These are phyloP conservation scores for Isotomurus palustris DNA, from an alignment of 2,888 invertebrate species.

Conservation along the genomic window DNA sequence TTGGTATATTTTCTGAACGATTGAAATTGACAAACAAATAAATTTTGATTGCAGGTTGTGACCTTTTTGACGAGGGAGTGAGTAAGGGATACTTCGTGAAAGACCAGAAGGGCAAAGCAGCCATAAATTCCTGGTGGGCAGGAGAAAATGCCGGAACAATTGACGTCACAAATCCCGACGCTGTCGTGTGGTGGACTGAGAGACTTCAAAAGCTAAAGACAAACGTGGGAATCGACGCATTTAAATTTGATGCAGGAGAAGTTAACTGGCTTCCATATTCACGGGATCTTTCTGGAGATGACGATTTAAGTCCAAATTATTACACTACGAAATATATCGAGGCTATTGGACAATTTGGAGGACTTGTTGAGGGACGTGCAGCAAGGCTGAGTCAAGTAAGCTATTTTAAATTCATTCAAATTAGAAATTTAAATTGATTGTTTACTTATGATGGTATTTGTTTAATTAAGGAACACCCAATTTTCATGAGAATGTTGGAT, in stretches of 20 bases:
- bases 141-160: conserved; percentile 56
- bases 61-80: conserved; percentile 56
- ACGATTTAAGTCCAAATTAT: conserved; percentile 18
- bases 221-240: conserved; percentile 64
- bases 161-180: conserved; percentile 68
- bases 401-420: not conserved
- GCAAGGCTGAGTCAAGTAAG: conserved; percentile 62
- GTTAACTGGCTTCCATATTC: conserved; percentile 62
- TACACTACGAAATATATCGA: conserved; percentile 34
- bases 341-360: conserved; percentile 51
- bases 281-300: not conserved
- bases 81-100: conserved; percentile 58
- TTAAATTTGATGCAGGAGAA: conserved; percentile 81
- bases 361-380: conserved; percentile 65
- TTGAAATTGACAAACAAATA: conserved; percentile 24
- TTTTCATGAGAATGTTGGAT: conserved; percentile 73
- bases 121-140: conserved; percentile 54
- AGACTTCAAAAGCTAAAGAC: conserved; percentile 54
- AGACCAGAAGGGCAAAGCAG: conserved; percentile 47
- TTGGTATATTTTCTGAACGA: not conserved
- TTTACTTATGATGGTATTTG: not conserved
- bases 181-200: conserved; percentile 51
- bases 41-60: conserved; percentile 55
- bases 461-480: conserved; percentile 50
- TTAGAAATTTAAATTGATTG: conserved; percentile 3